Evolutionary conservation across 2,888 invertebrate species (phyloP), one percentile per base, ranked within the genome.

Genomic region (Coleophora flavipennella): DNA sequence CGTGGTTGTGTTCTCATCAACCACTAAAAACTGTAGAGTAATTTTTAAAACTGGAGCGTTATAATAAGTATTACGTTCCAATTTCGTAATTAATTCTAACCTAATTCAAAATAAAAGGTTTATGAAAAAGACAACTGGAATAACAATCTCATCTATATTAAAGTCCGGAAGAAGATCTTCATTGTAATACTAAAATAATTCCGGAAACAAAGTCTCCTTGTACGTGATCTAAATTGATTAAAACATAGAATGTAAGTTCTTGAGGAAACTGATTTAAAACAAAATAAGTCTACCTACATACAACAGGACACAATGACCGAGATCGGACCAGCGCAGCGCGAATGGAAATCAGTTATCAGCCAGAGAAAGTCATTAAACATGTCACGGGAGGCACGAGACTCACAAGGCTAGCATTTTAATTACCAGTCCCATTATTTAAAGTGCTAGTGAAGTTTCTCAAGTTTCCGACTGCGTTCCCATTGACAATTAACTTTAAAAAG

Each of bases 331-430:
- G 52, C 3, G 6, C 20, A 20, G 42, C 48, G 47, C 55, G 54
- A 70, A 70, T 64, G 64, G 64, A 71, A 75, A 73, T 58, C 65
- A 59, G 59, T 52, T 51, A 54, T 52, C 51, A 63, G 55, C 51
- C 67, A 70, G 80, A 76, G 81, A 83, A 83, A 81, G 81, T 76
- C 79, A 80, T 78, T 78, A 77, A 68, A 67, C 72, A 74, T 70
- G 74, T 65, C 73, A 60, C 62, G 50, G 50, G 50, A 20, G 20
- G 20, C 6, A 20, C 20, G 20, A 20, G 20, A 20, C 20, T 20
- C 39, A 60, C 68, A 59, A 55, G 57, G 11, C 51, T 49, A 49
- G 74, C 69, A 74, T 76, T 62, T 55, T 59, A 68, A 76, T 38
- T 31, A 42, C 42, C 20, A 20, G 20, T 20, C 20, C 20, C 20